These are phyloP conservation scores for Ochlodes sylvanus DNA, from an alignment of 2,888 invertebrate species.

Conservation along the genomic window DNA sequence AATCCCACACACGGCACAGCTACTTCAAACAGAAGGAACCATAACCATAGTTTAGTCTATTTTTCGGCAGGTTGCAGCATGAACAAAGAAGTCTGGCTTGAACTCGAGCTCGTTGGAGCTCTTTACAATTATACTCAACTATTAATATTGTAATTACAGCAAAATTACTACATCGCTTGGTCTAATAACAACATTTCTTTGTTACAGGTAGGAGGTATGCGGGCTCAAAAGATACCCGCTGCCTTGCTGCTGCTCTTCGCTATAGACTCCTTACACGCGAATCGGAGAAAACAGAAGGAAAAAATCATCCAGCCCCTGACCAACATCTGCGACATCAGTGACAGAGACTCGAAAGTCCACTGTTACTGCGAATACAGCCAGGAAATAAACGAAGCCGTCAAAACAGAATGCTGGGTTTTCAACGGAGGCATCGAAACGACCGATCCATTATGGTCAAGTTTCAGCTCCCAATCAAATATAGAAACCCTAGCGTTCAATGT, in stretches of 20 bases:
- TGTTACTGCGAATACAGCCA: constrained; percentile 88
- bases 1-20: too few relatives aligned
- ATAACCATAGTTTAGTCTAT: too few relatives aligned
- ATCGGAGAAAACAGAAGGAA: constrained; percentile 76
- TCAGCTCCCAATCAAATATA: constrained; percentile 89
- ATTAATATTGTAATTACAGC: too few relatives aligned
- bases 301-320: constrained; percentile 62
- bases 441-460: constrained; percentile 89
- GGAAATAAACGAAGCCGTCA: constrained; percentile 85
- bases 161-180: too few relatives aligned
- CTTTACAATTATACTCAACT: too few relatives aligned
- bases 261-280: constrained; percentile 77
- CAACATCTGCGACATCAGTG: constrained; percentile 85
- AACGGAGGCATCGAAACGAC: constrained; percentile 87
- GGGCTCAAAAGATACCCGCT: constrained; percentile 79
- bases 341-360: constrained; percentile 84
- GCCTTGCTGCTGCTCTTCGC: constrained; percentile 80
- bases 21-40: too few relatives aligned
- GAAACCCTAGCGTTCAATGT: constrained; percentile 89
- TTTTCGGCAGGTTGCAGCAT: too few relatives aligned
- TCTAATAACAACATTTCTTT: constrained; percentile 49
- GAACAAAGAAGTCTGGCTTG: too few relatives aligned
- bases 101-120: too few relatives aligned
- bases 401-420: constrained; percentile 92
- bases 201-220: constrained; percentile 82